phyloP scores from a whole-genome alignment of 1,140 invertebrate genomes.

The Centruroides vittatus region DNA sequence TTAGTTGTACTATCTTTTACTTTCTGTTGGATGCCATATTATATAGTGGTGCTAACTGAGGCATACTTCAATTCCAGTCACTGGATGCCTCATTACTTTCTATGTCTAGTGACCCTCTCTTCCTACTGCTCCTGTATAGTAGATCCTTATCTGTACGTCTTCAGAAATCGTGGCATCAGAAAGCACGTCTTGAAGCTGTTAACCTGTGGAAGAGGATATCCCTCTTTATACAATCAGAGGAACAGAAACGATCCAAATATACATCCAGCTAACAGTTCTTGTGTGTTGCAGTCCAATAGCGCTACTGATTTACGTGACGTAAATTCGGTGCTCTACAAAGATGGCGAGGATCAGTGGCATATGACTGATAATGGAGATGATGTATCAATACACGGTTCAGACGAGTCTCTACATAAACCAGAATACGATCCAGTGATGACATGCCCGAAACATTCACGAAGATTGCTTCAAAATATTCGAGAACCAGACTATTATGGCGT shows the following conservation, averaged over 20 bases:
- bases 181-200: constrained; percentile 11
- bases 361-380: too few relatives aligned
- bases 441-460: background rate
- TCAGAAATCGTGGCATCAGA: constrained; percentile 10
- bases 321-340: background rate
- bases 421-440: too few relatives aligned
- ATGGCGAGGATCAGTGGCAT: too few relatives aligned
- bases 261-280: too few relatives aligned
- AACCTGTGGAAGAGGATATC: background rate
- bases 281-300: too few relatives aligned
- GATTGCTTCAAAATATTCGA: background rate
- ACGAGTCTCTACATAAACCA: too few relatives aligned
- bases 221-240: background rate
- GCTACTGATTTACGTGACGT: background rate
- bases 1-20: constrained; percentile 13
- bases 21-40: constrained; percentile 16
- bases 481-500: background rate
- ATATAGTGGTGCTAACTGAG: constrained; percentile 5
- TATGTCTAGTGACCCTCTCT: constrained; percentile 4
- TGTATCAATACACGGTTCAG: too few relatives aligned
- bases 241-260: too few relatives aligned
- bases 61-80: constrained; percentile 1
- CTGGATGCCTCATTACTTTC: background rate
- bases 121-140: constrained; percentile 8
- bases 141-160: constrained; percentile 16